Conservation (phyloP, 2,797 vertebrate species). For the Danio albolineatus region DNA sequence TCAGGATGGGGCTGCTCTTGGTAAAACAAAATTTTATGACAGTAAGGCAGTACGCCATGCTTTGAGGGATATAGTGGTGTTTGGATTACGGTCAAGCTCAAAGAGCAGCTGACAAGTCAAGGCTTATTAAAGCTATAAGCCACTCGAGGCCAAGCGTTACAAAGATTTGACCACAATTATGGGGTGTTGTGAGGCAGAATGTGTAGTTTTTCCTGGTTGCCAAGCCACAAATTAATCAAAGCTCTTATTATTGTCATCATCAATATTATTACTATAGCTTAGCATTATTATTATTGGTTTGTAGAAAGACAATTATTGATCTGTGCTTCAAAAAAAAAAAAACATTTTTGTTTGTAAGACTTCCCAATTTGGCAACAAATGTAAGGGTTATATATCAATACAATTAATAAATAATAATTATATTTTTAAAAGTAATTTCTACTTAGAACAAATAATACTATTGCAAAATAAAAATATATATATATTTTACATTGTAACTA, state of each 20-base stretch:
- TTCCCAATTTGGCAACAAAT: no score
- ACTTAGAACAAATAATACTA: no score
- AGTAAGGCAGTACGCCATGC: slow-evolving; percentile 33
- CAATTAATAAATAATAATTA: no score
- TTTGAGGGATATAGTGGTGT: slow-evolving; percentile 28
- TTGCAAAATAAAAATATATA: no score
- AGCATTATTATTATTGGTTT: slow-evolving; percentile 28
- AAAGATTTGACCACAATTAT: slow-evolving; percentile 24
- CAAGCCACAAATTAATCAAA: slow-evolving; percentile 31
- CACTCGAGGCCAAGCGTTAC: slow-evolving; percentile 1
- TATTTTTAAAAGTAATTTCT: no score
- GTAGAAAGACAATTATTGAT: neutral
- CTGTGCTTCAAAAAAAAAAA: no score
- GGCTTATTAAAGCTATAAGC: slow-evolving; percentile 30
- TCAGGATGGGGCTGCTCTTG: slow-evolving; percentile 34
- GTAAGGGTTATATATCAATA: no score
- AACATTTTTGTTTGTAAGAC: no score
- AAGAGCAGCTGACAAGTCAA: slow-evolving; percentile 32
- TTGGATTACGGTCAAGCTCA: slow-evolving; percentile 15
- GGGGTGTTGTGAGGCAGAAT: slow-evolving; percentile 28
- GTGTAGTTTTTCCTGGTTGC: slow-evolving; percentile 7
- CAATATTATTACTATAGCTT: slow-evolving; percentile 20
- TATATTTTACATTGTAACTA: no score
- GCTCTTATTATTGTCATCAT: slow-evolving; percentile 4
- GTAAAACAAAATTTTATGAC: slow-evolving; percentile 7